These are phyloP conservation scores for Drosophila anomalata DNA, from an alignment of 2,888 invertebrate species.

Conservation along the genomic window DNA sequence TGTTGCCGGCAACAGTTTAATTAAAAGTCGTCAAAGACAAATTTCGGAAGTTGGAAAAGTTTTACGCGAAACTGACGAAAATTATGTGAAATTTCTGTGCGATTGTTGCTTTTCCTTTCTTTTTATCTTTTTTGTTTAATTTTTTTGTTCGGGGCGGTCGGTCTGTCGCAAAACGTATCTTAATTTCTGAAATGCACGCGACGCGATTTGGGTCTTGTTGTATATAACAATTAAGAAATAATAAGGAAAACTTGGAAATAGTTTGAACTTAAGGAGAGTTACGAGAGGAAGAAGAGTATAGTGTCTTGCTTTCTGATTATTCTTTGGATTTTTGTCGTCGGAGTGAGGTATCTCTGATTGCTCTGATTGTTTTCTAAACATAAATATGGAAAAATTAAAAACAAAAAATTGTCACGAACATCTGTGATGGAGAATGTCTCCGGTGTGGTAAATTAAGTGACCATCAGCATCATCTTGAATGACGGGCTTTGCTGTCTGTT, in stretches of 20 bases:
- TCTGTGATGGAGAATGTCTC: slow-evolving; percentile 99
- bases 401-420: slow-evolving; percentile 94
- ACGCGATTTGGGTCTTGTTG: slow-evolving; percentile 36
- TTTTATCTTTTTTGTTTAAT: slow-evolving; percentile 1
- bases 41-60: slow-evolving; percentile 28
- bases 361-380: slow-evolving; percentile 62
- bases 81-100: slow-evolving; percentile 36
- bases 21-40: slow-evolving; percentile 26
- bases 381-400: slow-evolving; percentile 80
- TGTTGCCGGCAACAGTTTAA: slow-evolving; percentile 20
- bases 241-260: slow-evolving; percentile 66
- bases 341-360: slow-evolving; percentile 18
- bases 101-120: slow-evolving; percentile 18
- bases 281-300: slow-evolving; percentile 38
- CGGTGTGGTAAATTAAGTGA: slow-evolving; percentile 99
- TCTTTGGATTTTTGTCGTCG: slow-evolving; percentile 4
- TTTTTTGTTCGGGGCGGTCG: neutral
- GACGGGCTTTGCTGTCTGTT: slow-evolving; percentile 88
- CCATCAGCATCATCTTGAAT: slow-evolving; percentile 99
- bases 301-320: slow-evolving; percentile 28
- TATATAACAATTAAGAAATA: slow-evolving; percentile 62
- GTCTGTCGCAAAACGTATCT: slow-evolving; percentile 39
- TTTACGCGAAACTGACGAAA: slow-evolving; percentile 32
- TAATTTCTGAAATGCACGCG: slow-evolving; percentile 45
- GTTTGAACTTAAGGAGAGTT: slow-evolving; percentile 59